Base-by-base conservation (phyloP, 2,797 vertebrate species). In the Margarornis squamiger region DNA sequence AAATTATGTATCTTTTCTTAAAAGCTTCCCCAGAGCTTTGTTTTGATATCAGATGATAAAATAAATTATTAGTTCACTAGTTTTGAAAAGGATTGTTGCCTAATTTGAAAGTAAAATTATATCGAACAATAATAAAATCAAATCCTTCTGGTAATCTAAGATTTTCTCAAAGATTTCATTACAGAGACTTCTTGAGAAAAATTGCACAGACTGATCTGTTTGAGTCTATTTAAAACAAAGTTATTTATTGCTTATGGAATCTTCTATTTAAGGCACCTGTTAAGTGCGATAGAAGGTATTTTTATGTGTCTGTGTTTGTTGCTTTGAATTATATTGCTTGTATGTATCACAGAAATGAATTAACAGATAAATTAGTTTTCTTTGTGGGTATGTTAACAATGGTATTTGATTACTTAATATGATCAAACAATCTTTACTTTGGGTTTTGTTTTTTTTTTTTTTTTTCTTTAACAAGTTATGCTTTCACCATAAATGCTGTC, bases 81-180 rank as follows among this genome's bases (percentile, higher is more conserved):
- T 77, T 94, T 88, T 74, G 75, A 83, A 91, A 79, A 80, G 34
- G 10, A 52, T 30, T 66, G 26, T 90, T 95, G 27, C 66, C 59
- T 90, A 72, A 94, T 96, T 92, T 95, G 30, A 92, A 96, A 95
- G 85, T 91, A 83, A 94, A 90, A 95, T 95, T 49, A 58, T 83
- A 75, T 21, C 55, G 32, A 88, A 81, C 30, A 91, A 62, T 91
- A 91, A 78, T 88, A 54, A 96, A 79, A 84, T 66, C 45, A 92
- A 92, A 92, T 91, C 54, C 68, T 86, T 71, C 77, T 59, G 51
- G 46, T 78, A 94, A 90, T 83, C 54, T 86, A 30, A 66, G 61
- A 70, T 80, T 94, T 95, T 93, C 49, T 92, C 49, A 72, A 84
- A 90, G 79, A 26, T 91, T 67, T 91, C 9, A 86, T 92, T 94